Evolutionary conservation across 2,113 vertebrate genomes (phyloP).

Genomic region (Corydoras sp.): DNA sequence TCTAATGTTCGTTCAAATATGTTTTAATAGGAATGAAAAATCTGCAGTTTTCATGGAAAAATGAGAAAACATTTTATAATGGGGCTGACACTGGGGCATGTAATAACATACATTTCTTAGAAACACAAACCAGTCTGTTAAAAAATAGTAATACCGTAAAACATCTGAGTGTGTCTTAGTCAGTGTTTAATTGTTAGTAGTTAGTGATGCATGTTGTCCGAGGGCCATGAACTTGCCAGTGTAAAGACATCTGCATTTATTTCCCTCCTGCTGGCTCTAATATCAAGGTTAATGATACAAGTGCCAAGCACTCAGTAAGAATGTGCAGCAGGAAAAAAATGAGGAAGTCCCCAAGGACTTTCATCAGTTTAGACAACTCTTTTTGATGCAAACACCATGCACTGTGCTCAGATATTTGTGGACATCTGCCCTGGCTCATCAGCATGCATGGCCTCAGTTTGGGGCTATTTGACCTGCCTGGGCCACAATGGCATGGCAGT

Average conservation of each 20-base stretch:
- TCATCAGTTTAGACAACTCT: conserved; percentile 39
- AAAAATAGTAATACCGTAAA: background rate
- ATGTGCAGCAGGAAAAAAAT: conserved; percentile 39
- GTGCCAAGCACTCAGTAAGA: conserved; percentile 38
- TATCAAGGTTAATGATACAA: conserved; percentile 49
- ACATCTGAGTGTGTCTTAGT: too few species aligned
- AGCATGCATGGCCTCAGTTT: conserved; percentile 58
- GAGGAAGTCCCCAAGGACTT: conserved; percentile 49
- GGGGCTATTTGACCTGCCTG: conserved; percentile 51
- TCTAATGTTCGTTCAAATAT: background rate
- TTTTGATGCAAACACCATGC: conserved; percentile 45
- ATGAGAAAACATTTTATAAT: background rate
- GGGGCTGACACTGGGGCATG: background rate
- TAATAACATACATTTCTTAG: background rate
- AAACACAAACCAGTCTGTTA: background rate
- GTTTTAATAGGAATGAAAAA: background rate
- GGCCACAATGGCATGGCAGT: conserved; percentile 49
- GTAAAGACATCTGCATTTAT: conserved; percentile 53
- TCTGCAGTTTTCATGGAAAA: background rate
- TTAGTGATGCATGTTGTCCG: conserved; percentile 19
- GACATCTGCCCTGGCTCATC: conserved; percentile 61
- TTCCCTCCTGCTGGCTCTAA: conserved; percentile 24
- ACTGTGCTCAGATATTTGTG: conserved; percentile 47
- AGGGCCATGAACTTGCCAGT: conserved; percentile 49
- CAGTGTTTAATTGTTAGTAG: conserved; percentile 3